These are phyloP conservation scores for Seladonia tumulorum DNA, from an alignment of 2,888 invertebrate species.

Conservation along the genomic window DNA sequence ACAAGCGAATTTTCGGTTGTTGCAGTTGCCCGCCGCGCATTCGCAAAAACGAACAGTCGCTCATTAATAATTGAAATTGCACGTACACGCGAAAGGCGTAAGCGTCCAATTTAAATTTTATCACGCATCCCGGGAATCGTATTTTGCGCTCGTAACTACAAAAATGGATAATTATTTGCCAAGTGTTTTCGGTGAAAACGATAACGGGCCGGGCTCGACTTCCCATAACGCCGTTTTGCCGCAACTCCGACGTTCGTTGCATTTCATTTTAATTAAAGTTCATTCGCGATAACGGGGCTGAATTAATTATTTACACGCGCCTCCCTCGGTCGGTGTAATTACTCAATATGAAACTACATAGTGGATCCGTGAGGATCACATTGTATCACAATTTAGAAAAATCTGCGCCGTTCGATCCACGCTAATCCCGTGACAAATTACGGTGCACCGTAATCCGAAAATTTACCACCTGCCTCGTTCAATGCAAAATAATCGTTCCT, in stretches of 20 bases:
- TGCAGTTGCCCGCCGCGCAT: background rate
- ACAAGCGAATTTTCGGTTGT: background rate
- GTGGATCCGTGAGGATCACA: slow-evolving; percentile 4
- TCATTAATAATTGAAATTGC: slow-evolving; percentile 25
- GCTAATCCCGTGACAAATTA: slow-evolving; percentile 2
- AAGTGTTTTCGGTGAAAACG: slow-evolving; percentile 42
- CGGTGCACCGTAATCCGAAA: background rate
- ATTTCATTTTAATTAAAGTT: slow-evolving; percentile 54
- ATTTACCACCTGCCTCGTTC: background rate
- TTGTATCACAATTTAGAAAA: slow-evolving; percentile 30
- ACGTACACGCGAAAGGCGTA: background rate
- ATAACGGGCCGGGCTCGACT: slow-evolving; percentile 37
- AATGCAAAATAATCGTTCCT: background rate
- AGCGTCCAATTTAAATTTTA: slow-evolving; percentile 35
- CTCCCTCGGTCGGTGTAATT: slow-evolving; percentile 24
- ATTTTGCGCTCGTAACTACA: slow-evolving; percentile 22
- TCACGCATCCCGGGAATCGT: slow-evolving; percentile 26
- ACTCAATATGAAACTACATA: slow-evolving; percentile 39
- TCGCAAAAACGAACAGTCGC: background rate
- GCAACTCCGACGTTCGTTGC: slow-evolving; percentile 15
- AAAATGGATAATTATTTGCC: slow-evolving; percentile 53
- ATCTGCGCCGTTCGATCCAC: background rate
- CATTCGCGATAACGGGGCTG: slow-evolving; percentile 42
- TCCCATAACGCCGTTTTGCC: slow-evolving; percentile 28
- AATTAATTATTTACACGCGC: slow-evolving; percentile 52